Percentiles rank a stretch among this genome's conserved stretches.
Evolutionary conservation across 1,140 invertebrate species (phyloP).

Genomic region (Pogonognathellus flavescens): DNA sequence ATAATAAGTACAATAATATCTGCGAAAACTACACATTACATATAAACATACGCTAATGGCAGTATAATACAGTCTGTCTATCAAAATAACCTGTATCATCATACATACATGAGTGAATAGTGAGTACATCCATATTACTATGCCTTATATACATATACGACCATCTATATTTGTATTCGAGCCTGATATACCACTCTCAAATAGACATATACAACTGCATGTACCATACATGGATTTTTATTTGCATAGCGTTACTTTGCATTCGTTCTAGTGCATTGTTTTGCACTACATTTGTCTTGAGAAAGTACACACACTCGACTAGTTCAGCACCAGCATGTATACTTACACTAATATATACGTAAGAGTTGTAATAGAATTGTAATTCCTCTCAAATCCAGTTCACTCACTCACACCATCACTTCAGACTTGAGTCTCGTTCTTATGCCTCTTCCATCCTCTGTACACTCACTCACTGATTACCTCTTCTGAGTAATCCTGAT

Average conservation of each 20-base stretch:
- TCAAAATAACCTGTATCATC: not conserved
- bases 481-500: slow-evolving; percentile 11
- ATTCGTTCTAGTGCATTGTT: not conserved
- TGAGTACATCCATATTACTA: not conserved
- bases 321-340: too few species aligned
- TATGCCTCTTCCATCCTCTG: not conserved
- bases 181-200: not conserved
- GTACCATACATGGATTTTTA: slow-evolving; percentile 10
- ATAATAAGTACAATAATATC: too few species aligned
- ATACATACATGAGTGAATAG: not conserved
- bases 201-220: not conserved
- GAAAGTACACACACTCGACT: not conserved
- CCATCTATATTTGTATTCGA: too few species aligned
- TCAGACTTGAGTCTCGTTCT: slow-evolving; percentile 5
- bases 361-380: not conserved
- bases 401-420: slow-evolving; percentile 8
- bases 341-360: too few species aligned
- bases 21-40: too few species aligned
- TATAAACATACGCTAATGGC: too few species aligned
- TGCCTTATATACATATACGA: not conserved
- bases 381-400: slow-evolving; percentile 36
- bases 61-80: too few species aligned
- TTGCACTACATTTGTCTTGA: slow-evolving; percentile 12
- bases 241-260: slow-evolving; percentile 5
- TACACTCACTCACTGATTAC: not conserved